Evolutionary conservation across 2,888 invertebrate genomes (phyloP).

Genomic region (Subacronicta megacephala): DNA sequence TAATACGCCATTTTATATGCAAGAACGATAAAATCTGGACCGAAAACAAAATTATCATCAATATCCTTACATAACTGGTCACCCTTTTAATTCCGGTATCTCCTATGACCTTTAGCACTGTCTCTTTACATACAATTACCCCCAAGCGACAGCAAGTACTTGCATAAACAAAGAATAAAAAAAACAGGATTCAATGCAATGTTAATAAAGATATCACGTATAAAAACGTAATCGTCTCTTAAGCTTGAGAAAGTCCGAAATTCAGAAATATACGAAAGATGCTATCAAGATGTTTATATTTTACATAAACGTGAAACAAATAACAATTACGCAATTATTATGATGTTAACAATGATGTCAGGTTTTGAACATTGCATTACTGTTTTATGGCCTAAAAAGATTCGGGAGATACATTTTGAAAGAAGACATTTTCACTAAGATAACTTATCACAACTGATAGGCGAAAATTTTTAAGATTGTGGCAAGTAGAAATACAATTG

Average conservation of each 20-base stretch:
- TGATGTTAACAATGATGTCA: conserved; percentile 20
- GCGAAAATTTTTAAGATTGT: too few relatives aligned
- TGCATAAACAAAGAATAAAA: conserved; percentile 23
- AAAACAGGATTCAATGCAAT: conserved; percentile 45
- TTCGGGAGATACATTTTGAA: conserved; percentile 18
- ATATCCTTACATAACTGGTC: conserved; percentile 27
- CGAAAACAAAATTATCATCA: conserved; percentile 27
- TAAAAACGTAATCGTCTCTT: conserved; percentile 57
- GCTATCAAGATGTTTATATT: conserved; percentile 46
- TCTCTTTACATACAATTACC: conserved; percentile 20
- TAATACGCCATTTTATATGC: conserved; percentile 29
- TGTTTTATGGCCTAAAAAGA: conserved; percentile 26
- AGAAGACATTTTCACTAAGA: neutral
- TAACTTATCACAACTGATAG: conserved; percentile 13
- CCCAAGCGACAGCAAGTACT: conserved; percentile 25
- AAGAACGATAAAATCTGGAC: conserved; percentile 29
- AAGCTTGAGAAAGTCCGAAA: conserved; percentile 59
- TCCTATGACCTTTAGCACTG: conserved; percentile 46
- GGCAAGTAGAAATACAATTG: too few relatives aligned
- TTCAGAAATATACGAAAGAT: conserved; percentile 42
- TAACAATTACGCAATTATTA: conserved; percentile 50
- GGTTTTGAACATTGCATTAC: conserved; percentile 15
- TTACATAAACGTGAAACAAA: conserved; percentile 55
- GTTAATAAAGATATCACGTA: conserved; percentile 61
- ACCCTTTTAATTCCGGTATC: conserved; percentile 22